A percentile compares a stretch with the other conserved stretches of the same genome.
Evolutionary conservation across 2,888 invertebrate genomes (phyloP).

Genomic region (Polydrusus tereticollis): DNA sequence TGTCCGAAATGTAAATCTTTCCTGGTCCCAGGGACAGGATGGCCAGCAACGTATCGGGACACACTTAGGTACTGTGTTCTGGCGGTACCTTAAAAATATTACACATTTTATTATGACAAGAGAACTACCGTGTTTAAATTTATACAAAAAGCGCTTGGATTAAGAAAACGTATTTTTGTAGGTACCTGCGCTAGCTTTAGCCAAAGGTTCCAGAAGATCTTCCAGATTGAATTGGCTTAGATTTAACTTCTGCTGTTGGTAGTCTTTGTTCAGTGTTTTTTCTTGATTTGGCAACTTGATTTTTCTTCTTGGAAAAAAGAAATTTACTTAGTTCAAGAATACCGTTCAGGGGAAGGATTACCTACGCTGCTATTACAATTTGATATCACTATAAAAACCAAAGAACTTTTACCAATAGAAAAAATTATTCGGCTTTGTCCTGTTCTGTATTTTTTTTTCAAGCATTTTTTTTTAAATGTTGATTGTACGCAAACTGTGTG

Average conservation of each 20-base stretch:
- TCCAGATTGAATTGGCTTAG: constrained; percentile 68
- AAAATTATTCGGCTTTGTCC: too few species aligned
- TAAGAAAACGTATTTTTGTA: not conserved
- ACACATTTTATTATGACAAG: too few species aligned
- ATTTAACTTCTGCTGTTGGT: constrained; percentile 61
- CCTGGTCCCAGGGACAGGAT: constrained; percentile 60
- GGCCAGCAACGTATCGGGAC: constrained; percentile 83
- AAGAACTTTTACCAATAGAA: too few species aligned
- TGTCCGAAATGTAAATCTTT: constrained; percentile 58
- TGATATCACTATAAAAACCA: too few species aligned
- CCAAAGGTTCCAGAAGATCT: constrained; percentile 64
- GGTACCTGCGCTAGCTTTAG: constrained; percentile 63
- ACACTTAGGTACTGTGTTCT: constrained; percentile 84
- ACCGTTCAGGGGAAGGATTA: too few species aligned
- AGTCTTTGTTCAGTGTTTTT: constrained; percentile 27
- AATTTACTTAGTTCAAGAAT: not conserved
- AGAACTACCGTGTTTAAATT: too few species aligned
- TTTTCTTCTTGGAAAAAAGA: constrained; percentile 41
- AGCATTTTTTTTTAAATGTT: too few species aligned
- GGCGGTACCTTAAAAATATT: constrained; percentile 60
- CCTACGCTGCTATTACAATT: too few species aligned
- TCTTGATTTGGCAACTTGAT: constrained; percentile 41
- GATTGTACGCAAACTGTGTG: too few species aligned
- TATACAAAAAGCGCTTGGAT: too few species aligned
- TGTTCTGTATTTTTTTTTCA: too few species aligned